A percentile compares a stretch with the other conserved stretches of the same genome.
These are phyloP conservation scores for Agelas oroides DNA, from an alignment of 37 sponge, comb jelly and placozoan genomes.

Conservation along the genomic window DNA sequence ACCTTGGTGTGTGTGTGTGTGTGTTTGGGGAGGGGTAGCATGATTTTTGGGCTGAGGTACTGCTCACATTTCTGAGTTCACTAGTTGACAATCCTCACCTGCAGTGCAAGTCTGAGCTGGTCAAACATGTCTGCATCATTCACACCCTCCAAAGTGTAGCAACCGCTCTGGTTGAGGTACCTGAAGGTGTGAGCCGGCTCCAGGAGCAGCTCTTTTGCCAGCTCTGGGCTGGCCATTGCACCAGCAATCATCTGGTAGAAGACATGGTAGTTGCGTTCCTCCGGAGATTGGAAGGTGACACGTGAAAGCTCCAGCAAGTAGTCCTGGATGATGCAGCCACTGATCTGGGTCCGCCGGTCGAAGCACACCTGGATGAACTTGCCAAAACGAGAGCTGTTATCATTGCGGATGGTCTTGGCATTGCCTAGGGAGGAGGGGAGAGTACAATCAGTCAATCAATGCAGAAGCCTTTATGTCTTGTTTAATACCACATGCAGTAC, in stretches of 20 bases:
- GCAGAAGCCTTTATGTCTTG: no score
- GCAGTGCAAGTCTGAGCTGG: slow-evolving; percentile 86
- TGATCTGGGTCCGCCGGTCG: slow-evolving; percentile 85
- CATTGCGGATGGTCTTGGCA: slow-evolving; percentile 94
- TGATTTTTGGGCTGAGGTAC: no score
- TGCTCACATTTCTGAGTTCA: no score
- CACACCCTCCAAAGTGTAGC: slow-evolving; percentile 82
- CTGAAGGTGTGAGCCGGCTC: slow-evolving; percentile 75
- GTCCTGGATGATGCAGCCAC: slow-evolving; percentile 94
- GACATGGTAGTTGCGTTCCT: slow-evolving; percentile 94
- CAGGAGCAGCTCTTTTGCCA: slow-evolving; percentile 65
- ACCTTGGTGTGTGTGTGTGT: slow-evolving; percentile 39
- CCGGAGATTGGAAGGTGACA: slow-evolving; percentile 81
- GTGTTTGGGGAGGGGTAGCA: no score
- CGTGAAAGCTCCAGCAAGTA: slow-evolving; percentile 94
- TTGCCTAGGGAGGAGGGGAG: slow-evolving; percentile 64
- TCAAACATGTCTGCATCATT: slow-evolving; percentile 85
- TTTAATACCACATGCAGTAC: neutral
- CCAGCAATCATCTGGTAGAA: slow-evolving; percentile 93
- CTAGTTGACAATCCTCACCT: slow-evolving; percentile 22
- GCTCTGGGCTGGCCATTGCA: slow-evolving; percentile 68
- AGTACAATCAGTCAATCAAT: neutral
- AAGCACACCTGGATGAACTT: slow-evolving; percentile 98
- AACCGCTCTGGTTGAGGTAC: slow-evolving; percentile 95
- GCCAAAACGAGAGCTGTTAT: slow-evolving; percentile 95